A percentile compares a stretch with the other conserved stretches of the same genome.
Evolutionary conservation across 1,140 invertebrate genomes (phyloP).

Genomic region (Agrypnia vestita): DNA sequence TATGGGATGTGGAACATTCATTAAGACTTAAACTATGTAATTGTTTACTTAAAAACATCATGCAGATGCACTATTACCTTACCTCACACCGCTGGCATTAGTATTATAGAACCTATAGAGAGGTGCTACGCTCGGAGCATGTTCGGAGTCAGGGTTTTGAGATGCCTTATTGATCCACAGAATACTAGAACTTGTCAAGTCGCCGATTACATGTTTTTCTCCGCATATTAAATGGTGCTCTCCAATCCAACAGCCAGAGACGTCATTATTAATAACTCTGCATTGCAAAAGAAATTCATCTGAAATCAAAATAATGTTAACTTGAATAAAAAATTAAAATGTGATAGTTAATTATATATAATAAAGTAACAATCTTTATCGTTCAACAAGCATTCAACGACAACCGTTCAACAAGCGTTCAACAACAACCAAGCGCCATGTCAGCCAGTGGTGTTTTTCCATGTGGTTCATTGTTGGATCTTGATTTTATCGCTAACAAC

Average conservation of each 20-base stretch:
- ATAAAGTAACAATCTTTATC: no score
- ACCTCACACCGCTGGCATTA: slow-evolving; percentile 86
- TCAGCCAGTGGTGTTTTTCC: no score
- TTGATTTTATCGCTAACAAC: no score
- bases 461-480: no score
- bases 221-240: slow-evolving; percentile 88
- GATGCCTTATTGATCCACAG: slow-evolving; percentile 91
- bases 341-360: no score
- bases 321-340: neutral
- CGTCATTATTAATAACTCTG: slow-evolving; percentile 88
- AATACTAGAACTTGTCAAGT: slow-evolving; percentile 85
- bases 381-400: no score
- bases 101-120: slow-evolving; percentile 88
- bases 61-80: slow-evolving; percentile 6
- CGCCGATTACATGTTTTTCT: slow-evolving; percentile 85
- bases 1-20: no score
- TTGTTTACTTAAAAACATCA: no score
- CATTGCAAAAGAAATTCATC: slow-evolving; percentile 77
- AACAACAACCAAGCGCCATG: no score
- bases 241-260: slow-evolving; percentile 93
- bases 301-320: slow-evolving; percentile 43
- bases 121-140: slow-evolving; percentile 86
- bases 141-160: slow-evolving; percentile 86
- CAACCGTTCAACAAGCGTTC: no score
- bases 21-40: no score